A percentile compares a stretch with the other conserved stretches of the same genome.
Evolutionary conservation across 2,113 vertebrate genomes (phyloP).

Genomic region (Morone chrysops): DNA sequence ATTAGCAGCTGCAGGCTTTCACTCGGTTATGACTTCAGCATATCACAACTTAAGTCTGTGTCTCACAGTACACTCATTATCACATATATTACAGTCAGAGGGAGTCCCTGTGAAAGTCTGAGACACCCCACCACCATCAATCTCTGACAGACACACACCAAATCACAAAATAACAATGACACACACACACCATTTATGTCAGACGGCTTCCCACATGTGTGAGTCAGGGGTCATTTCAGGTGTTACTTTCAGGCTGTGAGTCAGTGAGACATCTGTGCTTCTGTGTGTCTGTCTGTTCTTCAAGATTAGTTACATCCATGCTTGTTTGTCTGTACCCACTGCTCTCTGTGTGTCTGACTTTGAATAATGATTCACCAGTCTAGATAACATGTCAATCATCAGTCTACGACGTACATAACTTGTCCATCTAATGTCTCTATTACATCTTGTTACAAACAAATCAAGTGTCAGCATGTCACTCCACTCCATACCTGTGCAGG

Average conservation of each 20-base stretch:
- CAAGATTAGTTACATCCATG: slow-evolving; percentile 14
- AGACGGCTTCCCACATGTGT: slow-evolving; percentile 35
- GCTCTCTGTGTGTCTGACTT: slow-evolving; percentile 27
- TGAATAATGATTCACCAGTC: slow-evolving; percentile 65
- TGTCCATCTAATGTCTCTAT: slow-evolving; percentile 19
- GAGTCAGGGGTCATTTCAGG: slow-evolving; percentile 61
- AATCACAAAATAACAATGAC: slow-evolving; percentile 25
- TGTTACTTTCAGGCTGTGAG: slow-evolving; percentile 59
- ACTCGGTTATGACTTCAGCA: slow-evolving; percentile 28
- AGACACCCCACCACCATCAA: background rate
- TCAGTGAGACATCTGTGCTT: slow-evolving; percentile 59
- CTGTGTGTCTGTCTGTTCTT: slow-evolving; percentile 44
- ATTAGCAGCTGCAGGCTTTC: slow-evolving; percentile 24
- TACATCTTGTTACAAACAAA: slow-evolving; percentile 38
- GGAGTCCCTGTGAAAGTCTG: slow-evolving; percentile 41
- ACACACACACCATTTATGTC: slow-evolving; percentile 6
- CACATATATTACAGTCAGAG: slow-evolving; percentile 16
- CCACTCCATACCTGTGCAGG: background rate
- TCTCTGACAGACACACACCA: background rate
- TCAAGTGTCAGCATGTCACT: slow-evolving; percentile 14
- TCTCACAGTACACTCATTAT: slow-evolving; percentile 31
- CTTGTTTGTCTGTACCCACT: slow-evolving; percentile 28
- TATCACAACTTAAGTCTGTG: slow-evolving; percentile 15
- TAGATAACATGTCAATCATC: slow-evolving; percentile 37
- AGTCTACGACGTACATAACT: slow-evolving; percentile 21